phyloP scores from a whole-genome alignment of 2,888 invertebrate species.

The Chrysolina americana region DNA sequence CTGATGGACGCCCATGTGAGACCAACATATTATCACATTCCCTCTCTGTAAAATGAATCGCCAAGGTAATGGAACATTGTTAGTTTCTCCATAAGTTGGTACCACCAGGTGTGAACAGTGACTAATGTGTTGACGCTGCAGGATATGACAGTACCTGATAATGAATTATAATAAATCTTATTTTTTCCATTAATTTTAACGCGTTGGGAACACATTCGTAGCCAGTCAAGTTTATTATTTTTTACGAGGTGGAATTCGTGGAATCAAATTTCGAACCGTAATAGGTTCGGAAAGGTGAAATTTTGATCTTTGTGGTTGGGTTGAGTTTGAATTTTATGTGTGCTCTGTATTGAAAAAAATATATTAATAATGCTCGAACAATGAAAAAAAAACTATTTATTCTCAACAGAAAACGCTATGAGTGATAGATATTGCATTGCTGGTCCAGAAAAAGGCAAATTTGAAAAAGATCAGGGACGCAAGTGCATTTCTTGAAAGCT shows the following conservation, averaged over 20 bases:
- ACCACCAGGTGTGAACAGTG: constrained; percentile 58
- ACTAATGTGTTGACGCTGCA: constrained; percentile 55
- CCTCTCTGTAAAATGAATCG: constrained; percentile 37
- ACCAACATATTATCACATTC: constrained; percentile 40
- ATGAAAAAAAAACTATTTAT: too few relatives aligned
- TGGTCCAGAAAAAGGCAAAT: too few relatives aligned
- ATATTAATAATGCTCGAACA: too few relatives aligned
- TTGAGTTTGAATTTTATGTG: neutral
- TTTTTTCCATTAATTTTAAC: constrained; percentile 4
- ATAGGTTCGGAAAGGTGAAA: neutral
- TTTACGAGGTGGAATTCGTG: constrained; percentile 14
- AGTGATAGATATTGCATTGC: too few relatives aligned
- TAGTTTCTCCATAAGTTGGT: constrained; percentile 46
- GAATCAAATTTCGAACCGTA: neutral
- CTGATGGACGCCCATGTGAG: neutral
- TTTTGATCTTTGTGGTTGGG: neutral
- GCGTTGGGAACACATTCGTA: neutral
- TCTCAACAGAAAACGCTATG: too few relatives aligned
- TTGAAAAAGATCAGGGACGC: too few relatives aligned
- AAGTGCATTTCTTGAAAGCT: too few relatives aligned
- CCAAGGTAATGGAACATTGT: constrained; percentile 47
- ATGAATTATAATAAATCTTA: constrained; percentile 56
- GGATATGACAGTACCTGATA: constrained; percentile 56
- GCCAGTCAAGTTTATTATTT: constrained; percentile 1
- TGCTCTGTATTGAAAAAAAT: neutral